phyloP scores from a whole-genome alignment of 2,797 vertebrate species.

The Mallotus villosus region DNA sequence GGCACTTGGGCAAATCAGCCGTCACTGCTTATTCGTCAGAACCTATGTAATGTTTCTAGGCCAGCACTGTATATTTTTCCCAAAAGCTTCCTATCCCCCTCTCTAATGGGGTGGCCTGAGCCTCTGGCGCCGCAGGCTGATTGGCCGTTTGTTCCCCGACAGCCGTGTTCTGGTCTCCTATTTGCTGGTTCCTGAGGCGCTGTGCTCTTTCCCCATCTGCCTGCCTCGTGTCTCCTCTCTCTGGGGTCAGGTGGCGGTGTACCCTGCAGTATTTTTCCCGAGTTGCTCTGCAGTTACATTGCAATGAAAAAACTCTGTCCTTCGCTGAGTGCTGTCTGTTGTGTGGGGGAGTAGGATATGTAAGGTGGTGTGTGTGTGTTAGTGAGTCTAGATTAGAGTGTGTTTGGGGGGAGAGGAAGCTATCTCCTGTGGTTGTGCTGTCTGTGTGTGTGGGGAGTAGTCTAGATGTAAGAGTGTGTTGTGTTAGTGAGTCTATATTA shows the following conservation, averaged over 20 bases:
- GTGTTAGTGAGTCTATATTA: neutral
- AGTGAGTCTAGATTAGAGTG: neutral
- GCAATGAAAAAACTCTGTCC: slow-evolving; percentile 26
- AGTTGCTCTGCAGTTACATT: slow-evolving; percentile 25
- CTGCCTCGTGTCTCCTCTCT: neutral
- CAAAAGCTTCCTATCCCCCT: neutral
- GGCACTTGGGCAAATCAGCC: no score
- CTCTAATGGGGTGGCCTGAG: slow-evolving; percentile 36
- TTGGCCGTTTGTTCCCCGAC: no score
- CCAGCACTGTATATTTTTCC: neutral
- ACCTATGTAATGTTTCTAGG: no score
- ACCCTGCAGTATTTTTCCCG: slow-evolving; percentile 46
- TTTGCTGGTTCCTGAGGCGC: slow-evolving; percentile 34
- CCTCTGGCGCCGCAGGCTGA: no score
- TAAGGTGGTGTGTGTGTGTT: slow-evolving; percentile 4
- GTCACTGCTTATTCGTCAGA: no score
- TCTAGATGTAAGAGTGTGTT: slow-evolving; percentile 7
- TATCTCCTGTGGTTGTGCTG: no score
- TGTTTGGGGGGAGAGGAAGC: no score
- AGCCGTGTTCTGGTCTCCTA: slow-evolving; percentile 9
- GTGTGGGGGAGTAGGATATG: neutral
- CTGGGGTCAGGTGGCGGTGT: slow-evolving; percentile 43
- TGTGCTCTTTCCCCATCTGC: slow-evolving; percentile 4
- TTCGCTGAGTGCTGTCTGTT: slow-evolving; percentile 2
- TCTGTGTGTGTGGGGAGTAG: no score